phyloP scores from a whole-genome alignment of 2,113 vertebrate genomes.

The Cottus gobio region DNA sequence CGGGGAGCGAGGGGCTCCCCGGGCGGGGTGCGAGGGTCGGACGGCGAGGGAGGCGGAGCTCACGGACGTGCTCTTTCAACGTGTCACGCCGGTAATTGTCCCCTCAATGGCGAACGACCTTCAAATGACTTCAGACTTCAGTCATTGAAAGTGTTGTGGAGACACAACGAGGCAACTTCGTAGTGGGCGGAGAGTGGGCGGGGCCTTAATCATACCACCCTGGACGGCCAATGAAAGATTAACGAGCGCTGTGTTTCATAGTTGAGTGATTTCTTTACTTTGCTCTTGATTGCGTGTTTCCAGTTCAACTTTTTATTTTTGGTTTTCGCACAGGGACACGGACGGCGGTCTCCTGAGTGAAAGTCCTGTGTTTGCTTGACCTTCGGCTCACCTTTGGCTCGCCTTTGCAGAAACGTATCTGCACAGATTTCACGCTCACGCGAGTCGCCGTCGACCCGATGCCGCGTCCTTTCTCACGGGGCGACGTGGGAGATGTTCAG shows the following conservation, averaged over 20 bases:
- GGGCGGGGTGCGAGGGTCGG: neutral
- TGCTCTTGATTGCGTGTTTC: no score
- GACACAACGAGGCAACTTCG: conserved; percentile 7
- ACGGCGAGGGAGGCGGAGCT: neutral
- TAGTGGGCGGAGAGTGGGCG: neutral
- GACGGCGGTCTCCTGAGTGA: neutral
- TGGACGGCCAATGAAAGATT: conserved; percentile 2
- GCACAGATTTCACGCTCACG: neutral
- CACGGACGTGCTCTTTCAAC: neutral
- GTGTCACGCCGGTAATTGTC: conserved; percentile 6
- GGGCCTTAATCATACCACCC: conserved; percentile 1
- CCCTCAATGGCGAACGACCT: conserved; percentile 24
- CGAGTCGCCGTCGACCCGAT: neutral
- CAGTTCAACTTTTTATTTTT: no score
- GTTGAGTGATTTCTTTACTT: no score
- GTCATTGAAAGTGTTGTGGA: conserved; percentile 8
- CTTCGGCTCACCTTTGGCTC: neutral
- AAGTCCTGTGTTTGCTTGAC: neutral
- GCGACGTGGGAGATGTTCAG: neutral
- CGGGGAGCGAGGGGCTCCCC: neutral
- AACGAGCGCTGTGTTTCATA: neutral
- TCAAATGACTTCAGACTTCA: conserved; percentile 14
- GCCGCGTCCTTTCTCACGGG: neutral
- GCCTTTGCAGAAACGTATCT: neutral
- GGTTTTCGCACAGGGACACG: neutral